Percentiles rank a stretch among this genome's conserved stretches.
These are phyloP conservation scores for Homalodisca vitripennis DNA, from an alignment of 1,140 invertebrate species.

Conservation along the genomic window DNA sequence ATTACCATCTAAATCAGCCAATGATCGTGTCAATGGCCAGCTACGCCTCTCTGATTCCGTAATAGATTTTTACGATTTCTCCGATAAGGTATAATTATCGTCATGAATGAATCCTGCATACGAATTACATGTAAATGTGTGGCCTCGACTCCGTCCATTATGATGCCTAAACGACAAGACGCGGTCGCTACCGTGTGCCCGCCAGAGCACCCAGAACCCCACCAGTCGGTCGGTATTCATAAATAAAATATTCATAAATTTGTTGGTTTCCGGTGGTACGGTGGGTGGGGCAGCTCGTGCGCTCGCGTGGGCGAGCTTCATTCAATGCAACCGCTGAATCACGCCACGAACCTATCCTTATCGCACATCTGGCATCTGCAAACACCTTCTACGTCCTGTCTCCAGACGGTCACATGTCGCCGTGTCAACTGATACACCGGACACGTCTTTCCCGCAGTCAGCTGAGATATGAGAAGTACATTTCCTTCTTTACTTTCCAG, in stretches of 20 bases:
- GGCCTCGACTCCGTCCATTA: not conserved
- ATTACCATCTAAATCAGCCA: constrained; percentile 18
- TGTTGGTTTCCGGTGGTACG: constrained; percentile 17
- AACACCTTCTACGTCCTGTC: no score
- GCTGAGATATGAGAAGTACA: no score
- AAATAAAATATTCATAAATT: constrained; percentile 27
- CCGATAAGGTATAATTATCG: constrained; percentile 23
- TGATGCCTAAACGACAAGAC: not conserved
- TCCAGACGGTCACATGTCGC: no score
- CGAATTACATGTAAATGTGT: constrained; percentile 16
- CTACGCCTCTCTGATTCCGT: constrained; percentile 18
- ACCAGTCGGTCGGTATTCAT: not conserved
- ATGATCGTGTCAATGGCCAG: constrained; percentile 12
- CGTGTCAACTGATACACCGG: no score
- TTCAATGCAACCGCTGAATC: constrained; percentile 12
- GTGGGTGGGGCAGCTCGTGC: not conserved
- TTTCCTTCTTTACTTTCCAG: no score
- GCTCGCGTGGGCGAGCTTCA: constrained; percentile 13
- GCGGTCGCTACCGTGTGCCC: constrained; percentile 5
- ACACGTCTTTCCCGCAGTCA: no score
- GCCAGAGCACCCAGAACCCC: no score
- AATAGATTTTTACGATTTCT: constrained; percentile 27
- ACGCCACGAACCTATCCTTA: constrained; percentile 15
- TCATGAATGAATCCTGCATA: constrained; percentile 23
- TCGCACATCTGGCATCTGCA: constrained; percentile 14